These are phyloP conservation scores for Prionace glauca DNA, from an alignment of 2,797 vertebrate genomes.

Conservation along the genomic window DNA sequence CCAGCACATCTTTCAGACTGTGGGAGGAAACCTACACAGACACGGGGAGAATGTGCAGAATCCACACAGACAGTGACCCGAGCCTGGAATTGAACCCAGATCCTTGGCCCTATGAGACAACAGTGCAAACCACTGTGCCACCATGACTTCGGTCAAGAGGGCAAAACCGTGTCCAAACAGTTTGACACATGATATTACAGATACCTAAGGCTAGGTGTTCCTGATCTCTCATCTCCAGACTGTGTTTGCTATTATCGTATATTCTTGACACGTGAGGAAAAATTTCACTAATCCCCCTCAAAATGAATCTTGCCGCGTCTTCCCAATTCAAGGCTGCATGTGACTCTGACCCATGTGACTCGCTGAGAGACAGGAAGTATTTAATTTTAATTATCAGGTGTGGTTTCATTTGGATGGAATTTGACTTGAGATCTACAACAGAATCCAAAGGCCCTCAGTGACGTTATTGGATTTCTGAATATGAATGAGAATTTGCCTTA, in stretches of 20 bases:
- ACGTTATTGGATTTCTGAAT: background rate
- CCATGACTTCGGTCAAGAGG: too few species aligned
- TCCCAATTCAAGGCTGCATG: background rate
- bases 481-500: slow-evolving; percentile 52
- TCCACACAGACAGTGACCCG: too few species aligned
- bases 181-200: too few species aligned
- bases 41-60: too few species aligned
- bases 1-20: too few species aligned
- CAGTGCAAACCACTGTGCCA: too few species aligned
- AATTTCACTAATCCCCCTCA: background rate
- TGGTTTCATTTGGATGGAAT: background rate
- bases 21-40: too few species aligned
- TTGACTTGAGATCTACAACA: background rate
- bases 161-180: background rate
- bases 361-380: background rate
- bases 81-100: too few species aligned
- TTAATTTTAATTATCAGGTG: background rate
- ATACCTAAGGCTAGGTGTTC: too few species aligned
- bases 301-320: background rate
- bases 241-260: background rate
- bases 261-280: background rate
- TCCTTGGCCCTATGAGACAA: too few species aligned
- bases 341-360: background rate
- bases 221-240: too few species aligned
- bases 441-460: background rate